Evolutionary conservation across 1,140 invertebrate species (phyloP), one percentile per base, ranked within the genome.

Genomic region (Halesus radiatus): DNA sequence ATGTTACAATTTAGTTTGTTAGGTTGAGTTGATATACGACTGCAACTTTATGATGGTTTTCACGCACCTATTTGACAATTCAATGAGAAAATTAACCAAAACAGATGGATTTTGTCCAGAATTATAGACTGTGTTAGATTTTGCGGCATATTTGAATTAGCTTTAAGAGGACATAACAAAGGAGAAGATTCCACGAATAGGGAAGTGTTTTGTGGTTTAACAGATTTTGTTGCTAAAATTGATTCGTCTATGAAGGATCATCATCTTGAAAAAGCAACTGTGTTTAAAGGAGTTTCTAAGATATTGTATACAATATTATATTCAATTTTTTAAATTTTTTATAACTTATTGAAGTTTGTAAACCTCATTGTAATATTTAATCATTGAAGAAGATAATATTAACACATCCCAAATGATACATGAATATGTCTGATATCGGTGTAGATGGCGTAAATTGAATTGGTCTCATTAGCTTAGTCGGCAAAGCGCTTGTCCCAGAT

Each of bases 231-330:
- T 29, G 26, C 26, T 29, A 5, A 29, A 29, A 29, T 29, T 29
- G 26, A 29, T 29, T 29, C 26, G 26, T 29, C 26, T 29, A 29
- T 29, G 26, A 29, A 29, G 26, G 26, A 29, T 29, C 26, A 29
- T 29, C 26, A 29, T 29, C 26, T 29, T 29, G 26, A 64, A 23
- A 64, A 22, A 26, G 60, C 60, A 22, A 64, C 60, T 29, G 60
- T 64, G 5, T 64, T 64, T 23, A 64, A 64, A 23, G 60, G 60
- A 64, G 26, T 13, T 29, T 64, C 60, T 26, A 64, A 64, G 60
- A 64, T 23, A 60, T 60, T 60, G 56, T 20, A 60, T 60, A 5
- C 26, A 29, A 29, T 29, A 29, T 29, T 29, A n/a, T n/a, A n/a
- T n/a, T n/a, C n/a, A n/a, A n/a, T n/a, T n/a, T n/a, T n/a, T n/a